These are phyloP conservation scores for Panulirus ornatus DNA, from an alignment of 1,140 invertebrate genomes.

Conservation along the genomic window DNA sequence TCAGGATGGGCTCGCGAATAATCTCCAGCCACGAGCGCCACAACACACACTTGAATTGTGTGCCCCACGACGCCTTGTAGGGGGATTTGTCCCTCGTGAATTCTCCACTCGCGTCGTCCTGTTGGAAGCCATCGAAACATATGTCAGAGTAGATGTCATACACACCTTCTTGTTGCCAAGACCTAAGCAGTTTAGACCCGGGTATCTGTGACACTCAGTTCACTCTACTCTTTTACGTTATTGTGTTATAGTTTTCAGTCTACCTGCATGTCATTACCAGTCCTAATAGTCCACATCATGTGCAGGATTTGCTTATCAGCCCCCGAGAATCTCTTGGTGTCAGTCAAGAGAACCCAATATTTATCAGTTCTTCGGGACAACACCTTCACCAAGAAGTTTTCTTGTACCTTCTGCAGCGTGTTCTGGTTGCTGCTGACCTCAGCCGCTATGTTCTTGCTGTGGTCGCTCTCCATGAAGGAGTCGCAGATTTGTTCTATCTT, in stretches of 20 bases:
- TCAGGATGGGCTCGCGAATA: constrained; percentile 91
- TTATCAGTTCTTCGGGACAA: not conserved
- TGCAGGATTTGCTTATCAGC: not conserved
- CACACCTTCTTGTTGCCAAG: no score
- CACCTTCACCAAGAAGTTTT: not conserved
- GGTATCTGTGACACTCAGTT: no score
- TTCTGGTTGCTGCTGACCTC: not conserved
- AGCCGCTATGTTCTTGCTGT: not conserved
- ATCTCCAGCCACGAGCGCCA: constrained; percentile 94
- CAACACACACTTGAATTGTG: constrained; percentile 91
- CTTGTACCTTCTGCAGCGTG: not conserved
- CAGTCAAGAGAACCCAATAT: not conserved
- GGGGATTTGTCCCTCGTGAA: constrained; percentile 78
- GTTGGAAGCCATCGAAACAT: not conserved
- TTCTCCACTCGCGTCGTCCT: not conserved
- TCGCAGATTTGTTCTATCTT: constrained; percentile 85
- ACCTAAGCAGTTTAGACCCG: no score
- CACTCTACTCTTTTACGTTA: no score
- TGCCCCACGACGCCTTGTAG: constrained; percentile 92
- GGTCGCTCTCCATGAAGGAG: constrained; percentile 81
- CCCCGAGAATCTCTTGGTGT: not conserved
- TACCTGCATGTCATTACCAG: no score
- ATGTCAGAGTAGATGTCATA: not conserved
- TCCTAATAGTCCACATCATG: not conserved
- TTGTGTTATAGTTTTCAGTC: no score